phyloP scores from a whole-genome alignment of 2,113 vertebrate genomes.

The Xiphophorus couchianus region DNA sequence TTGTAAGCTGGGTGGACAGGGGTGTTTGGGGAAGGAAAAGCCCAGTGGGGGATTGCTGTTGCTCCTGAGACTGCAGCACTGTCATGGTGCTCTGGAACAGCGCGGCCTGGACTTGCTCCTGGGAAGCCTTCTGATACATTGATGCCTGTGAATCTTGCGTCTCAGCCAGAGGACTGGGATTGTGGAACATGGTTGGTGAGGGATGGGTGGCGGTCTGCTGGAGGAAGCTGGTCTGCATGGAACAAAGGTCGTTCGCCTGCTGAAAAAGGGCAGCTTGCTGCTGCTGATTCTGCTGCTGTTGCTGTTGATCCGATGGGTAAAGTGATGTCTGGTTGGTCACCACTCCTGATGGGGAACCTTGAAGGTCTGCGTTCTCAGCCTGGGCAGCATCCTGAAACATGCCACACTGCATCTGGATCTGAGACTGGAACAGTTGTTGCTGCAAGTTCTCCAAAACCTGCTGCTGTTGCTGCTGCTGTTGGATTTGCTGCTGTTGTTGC shows the following conservation, averaged over 20 bases:
- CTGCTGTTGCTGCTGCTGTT: background rate
- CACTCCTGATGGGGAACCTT: constrained; percentile 78
- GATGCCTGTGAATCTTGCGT: constrained; percentile 83
- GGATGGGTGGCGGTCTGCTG: constrained; percentile 85
- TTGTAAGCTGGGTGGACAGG: constrained; percentile 82
- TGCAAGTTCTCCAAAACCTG: constrained; percentile 85
- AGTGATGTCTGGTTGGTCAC: constrained; percentile 83
- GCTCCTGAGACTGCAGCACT: constrained; percentile 88
- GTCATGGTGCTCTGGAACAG: constrained; percentile 90
- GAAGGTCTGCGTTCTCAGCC: constrained; percentile 83
- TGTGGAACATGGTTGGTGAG: constrained; percentile 91
- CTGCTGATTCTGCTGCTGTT: constrained; percentile 64
- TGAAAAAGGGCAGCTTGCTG: constrained; percentile 91
- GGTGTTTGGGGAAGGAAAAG: constrained; percentile 89
- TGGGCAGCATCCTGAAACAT: constrained; percentile 85
- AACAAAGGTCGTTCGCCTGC: constrained; percentile 88
- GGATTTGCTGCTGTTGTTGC: constrained; percentile 77
- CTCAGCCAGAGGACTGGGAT: constrained; percentile 86
- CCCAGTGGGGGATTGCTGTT: constrained; percentile 81
- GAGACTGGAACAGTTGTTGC: constrained; percentile 86
- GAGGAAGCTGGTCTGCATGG: constrained; percentile 90
- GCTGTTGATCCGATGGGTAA: constrained; percentile 82
- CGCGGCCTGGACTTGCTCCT: constrained; percentile 90
- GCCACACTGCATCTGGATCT: constrained; percentile 92
- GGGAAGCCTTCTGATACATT: constrained; percentile 86